Evolutionary conservation across 37 sponge, comb jelly and placozoan genomes (phyloP).

Genomic region (Theonella swinhoei): DNA sequence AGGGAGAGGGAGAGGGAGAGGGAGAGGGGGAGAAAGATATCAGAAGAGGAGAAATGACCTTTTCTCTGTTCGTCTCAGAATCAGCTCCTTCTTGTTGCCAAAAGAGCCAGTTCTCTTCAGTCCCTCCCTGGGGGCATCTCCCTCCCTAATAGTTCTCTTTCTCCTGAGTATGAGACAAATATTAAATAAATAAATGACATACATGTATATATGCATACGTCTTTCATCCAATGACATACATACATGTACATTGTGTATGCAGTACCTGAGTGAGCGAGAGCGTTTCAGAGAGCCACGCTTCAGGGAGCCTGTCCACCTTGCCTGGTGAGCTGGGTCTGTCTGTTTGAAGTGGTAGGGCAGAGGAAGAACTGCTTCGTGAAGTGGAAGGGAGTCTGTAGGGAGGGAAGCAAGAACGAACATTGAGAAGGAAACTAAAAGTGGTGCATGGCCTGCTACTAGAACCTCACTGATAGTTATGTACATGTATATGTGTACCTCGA

Average conservation of each 20-base stretch:
- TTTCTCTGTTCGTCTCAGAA: background rate
- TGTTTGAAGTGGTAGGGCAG: background rate
- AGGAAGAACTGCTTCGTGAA: background rate
- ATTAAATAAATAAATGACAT: background rate
- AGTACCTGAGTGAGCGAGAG: too few species aligned
- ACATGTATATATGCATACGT: too few species aligned
- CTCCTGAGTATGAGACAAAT: too few species aligned
- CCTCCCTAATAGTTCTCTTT: too few species aligned
- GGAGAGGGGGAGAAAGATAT: background rate
- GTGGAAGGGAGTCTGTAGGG: background rate
- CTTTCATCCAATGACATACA: too few species aligned
- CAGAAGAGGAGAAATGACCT: background rate
- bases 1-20: background rate
- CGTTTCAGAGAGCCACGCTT: background rate
- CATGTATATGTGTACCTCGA: too few species aligned
- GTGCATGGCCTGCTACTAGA: too few species aligned
- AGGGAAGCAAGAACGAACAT: too few species aligned
- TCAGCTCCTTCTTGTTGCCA: background rate
- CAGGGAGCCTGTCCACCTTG: too few species aligned
- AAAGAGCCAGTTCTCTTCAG: conserved; percentile 7
- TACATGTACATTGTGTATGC: background rate
- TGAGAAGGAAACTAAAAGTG: too few species aligned
- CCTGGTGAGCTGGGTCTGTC: background rate
- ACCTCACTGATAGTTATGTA: too few species aligned
- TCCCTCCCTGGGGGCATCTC: too few species aligned